Percentiles rank a stretch among this genome's conserved stretches.
These are phyloP conservation scores for Planococcus citri DNA, from an alignment of 1,140 invertebrate genomes.

Conservation along the genomic window DNA sequence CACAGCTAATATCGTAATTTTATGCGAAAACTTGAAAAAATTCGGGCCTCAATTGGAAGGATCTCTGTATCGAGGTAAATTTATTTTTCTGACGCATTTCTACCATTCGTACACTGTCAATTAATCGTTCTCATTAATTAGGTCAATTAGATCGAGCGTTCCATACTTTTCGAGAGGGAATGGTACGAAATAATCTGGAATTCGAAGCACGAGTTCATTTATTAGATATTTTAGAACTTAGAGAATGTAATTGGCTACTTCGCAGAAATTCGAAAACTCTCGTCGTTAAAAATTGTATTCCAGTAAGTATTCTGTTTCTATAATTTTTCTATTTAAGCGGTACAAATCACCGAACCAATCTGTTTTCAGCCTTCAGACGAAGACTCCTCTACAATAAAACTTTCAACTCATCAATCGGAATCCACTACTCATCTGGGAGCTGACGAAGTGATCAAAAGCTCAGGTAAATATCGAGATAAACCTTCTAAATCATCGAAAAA, in stretches of 20 bases:
- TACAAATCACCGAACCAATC: not conserved
- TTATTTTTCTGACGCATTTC: not conserved
- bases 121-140: constrained; percentile 6
- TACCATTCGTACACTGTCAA: not conserved
- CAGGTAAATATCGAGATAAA: constrained; percentile 65
- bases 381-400: not conserved
- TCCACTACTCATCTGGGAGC: constrained; percentile 47
- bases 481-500: constrained; percentile 84
- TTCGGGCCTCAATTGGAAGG: constrained; percentile 20
- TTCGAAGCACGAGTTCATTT: constrained; percentile 66
- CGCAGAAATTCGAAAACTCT: constrained; percentile 10
- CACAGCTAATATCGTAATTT: not conserved
- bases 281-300: constrained; percentile 12
- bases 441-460: constrained; percentile 72
- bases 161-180: constrained; percentile 72
- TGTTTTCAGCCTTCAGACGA: not conserved
- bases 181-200: constrained; percentile 62
- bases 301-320: not conserved
- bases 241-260: constrained; percentile 62
- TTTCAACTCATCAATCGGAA: constrained; percentile 7
- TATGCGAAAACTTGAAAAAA: constrained; percentile 19
- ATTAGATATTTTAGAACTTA: constrained; percentile 73
- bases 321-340: not conserved
- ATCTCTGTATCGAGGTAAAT: not conserved
- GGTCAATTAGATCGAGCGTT: constrained; percentile 49